These are phyloP conservation scores for Hycleus phaleratus DNA, from an alignment of 1,140 invertebrate species.

Conservation along the genomic window DNA sequence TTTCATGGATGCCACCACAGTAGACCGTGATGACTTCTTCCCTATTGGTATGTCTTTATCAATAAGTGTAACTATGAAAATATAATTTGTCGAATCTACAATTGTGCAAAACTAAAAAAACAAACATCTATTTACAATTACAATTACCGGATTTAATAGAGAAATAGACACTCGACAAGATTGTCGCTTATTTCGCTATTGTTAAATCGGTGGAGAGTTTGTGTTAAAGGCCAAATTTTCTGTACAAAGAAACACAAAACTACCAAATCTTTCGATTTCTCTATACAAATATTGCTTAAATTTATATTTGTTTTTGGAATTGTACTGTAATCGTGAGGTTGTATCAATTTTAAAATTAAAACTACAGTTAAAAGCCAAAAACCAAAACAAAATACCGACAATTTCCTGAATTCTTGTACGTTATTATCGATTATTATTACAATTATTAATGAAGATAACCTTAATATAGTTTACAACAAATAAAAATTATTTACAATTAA, in stretches of 20 bases:
- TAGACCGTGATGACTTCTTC: conserved; percentile 26
- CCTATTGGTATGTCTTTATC: conserved; percentile 17
- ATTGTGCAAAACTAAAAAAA: conserved; percentile 13
- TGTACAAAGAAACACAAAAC: neutral
- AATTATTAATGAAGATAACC: too few species aligned
- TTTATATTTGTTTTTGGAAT: conserved; percentile 3
- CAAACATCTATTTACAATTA: conserved; percentile 7
- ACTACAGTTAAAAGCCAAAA: too few species aligned
- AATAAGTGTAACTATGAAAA: conserved; percentile 23
- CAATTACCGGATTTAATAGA: conserved; percentile 14
- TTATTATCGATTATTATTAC: too few species aligned
- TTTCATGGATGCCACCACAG: conserved; percentile 22
- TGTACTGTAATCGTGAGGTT: neutral
- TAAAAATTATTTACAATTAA: too few species aligned
- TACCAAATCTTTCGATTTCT: neutral
- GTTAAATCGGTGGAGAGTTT: too few species aligned
- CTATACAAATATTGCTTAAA: conserved; percentile 1
- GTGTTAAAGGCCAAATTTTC: too few species aligned
- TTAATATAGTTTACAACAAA: too few species aligned
- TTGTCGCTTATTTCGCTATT: too few species aligned
- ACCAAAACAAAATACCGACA: too few species aligned
- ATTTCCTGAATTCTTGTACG: too few species aligned
- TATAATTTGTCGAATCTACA: conserved; percentile 20
- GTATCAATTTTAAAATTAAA: too few species aligned
- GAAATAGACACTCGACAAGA: neutral